A percentile compares a stretch with the other conserved stretches of the same genome.
Conservation (phyloP, 2,888 invertebrate species). For the Autographa gamma region DNA sequence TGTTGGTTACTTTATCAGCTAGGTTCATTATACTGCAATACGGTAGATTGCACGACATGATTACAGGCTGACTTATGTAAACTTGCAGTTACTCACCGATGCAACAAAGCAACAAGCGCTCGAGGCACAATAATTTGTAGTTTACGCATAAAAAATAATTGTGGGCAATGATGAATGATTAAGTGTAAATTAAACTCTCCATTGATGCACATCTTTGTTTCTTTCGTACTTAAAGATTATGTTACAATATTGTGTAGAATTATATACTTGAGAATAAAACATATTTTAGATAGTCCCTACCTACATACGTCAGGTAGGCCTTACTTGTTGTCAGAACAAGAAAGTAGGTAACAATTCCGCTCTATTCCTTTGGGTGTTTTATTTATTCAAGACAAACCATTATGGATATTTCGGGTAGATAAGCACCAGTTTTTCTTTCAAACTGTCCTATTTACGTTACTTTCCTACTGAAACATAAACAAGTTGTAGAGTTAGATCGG, state of each 20-base stretch:
- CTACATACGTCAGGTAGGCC: background rate
- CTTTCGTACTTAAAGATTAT: slow-evolving; percentile 46
- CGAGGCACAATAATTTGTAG: slow-evolving; percentile 45
- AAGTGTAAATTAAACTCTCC: slow-evolving; percentile 51
- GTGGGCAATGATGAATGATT: slow-evolving; percentile 43
- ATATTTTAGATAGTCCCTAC: background rate
- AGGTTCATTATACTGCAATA: slow-evolving; percentile 61
- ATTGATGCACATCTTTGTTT: slow-evolving; percentile 50
- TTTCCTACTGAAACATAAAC: too few species aligned
- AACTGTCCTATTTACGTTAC: too few species aligned
- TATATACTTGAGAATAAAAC: slow-evolving; percentile 17
- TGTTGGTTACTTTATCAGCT: slow-evolving; percentile 46
- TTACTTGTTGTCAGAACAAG: background rate
- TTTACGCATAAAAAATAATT: slow-evolving; percentile 40
- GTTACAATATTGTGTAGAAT: slow-evolving; percentile 33
- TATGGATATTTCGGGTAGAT: too few species aligned
- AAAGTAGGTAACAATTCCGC: background rate
- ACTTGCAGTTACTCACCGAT: slow-evolving; percentile 51
- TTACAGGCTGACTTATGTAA: slow-evolving; percentile 64
- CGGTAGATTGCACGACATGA: slow-evolving; percentile 64
- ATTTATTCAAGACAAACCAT: too few species aligned
- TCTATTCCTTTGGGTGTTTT: background rate
- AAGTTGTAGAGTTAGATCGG: too few species aligned
- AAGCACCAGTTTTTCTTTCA: too few species aligned
- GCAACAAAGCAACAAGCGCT: slow-evolving; percentile 57